Conservation (phyloP, 2,113 vertebrate genomes). For the Butorides virescens region DNA sequence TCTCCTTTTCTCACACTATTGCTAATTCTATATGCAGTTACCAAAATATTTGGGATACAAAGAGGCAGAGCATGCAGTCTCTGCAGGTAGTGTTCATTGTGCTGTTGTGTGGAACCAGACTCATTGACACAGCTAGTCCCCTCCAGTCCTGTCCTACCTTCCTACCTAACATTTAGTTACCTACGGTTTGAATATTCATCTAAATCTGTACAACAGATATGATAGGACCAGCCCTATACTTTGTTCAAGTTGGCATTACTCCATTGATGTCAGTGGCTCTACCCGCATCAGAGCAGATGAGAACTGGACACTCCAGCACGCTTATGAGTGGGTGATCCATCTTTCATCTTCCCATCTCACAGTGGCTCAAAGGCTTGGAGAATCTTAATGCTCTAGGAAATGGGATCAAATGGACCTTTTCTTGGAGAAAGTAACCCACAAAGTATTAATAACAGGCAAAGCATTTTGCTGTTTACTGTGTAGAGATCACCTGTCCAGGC, state of each 20-base stretch:
- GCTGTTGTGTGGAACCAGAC: background rate
- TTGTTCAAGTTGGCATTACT: background rate
- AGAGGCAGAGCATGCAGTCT: background rate
- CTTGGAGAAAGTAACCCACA: background rate
- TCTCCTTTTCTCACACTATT: background rate
- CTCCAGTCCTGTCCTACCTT: background rate
- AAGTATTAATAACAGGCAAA: background rate
- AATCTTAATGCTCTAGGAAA: background rate
- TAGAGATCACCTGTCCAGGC: background rate
- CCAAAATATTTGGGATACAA: background rate
- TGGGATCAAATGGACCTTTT: background rate
- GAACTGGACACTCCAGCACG: background rate
- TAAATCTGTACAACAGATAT: background rate
- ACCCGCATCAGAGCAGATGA: background rate
- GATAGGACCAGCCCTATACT: background rate
- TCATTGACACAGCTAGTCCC: background rate
- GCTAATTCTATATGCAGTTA: background rate
- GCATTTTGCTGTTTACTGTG: background rate
- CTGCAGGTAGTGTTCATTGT: background rate
- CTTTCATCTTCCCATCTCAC: background rate
- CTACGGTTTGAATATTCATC: background rate
- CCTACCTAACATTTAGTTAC: background rate
- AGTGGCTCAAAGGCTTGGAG: background rate
- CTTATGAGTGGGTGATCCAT: background rate
- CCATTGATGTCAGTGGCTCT: background rate